phyloP scores from a whole-genome alignment of 1,140 invertebrate genomes.

The Rhysida immarginata region DNA sequence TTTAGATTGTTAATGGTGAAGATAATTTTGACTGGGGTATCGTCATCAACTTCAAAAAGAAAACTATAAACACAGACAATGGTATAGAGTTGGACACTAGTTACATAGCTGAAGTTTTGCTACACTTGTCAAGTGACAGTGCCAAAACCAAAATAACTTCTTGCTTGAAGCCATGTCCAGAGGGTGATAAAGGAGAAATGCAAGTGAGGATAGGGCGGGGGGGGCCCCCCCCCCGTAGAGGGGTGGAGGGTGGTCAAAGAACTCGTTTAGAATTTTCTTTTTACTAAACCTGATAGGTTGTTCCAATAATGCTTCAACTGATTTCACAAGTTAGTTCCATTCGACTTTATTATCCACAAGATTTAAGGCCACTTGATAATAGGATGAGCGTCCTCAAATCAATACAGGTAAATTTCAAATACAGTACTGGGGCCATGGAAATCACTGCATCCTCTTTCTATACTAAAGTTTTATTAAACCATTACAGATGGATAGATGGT shows the following conservation, averaged over 20 bases:
- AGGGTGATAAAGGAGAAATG: constrained; percentile 55
- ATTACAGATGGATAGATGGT: too few species aligned
- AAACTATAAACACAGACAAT: constrained; percentile 37
- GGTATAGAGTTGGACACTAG: constrained; percentile 24
- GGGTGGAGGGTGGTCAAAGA: too few species aligned
- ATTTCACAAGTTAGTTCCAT: constrained; percentile 80
- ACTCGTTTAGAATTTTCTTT: too few species aligned
- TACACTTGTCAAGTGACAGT: constrained; percentile 52
- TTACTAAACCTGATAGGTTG: too few species aligned
- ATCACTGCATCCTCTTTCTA: too few species aligned
- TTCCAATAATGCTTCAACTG: constrained; percentile 64
- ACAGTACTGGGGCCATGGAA: too few species aligned
- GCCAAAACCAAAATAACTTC: constrained; percentile 29
- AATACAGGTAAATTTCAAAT: constrained; percentile 40
- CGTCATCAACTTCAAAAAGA: constrained; percentile 76
- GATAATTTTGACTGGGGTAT: constrained; percentile 93
- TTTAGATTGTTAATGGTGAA: constrained; percentile 63
- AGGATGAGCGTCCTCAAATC: constrained; percentile 70
- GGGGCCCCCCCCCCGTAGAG: too few species aligned
- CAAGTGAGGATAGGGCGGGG: constrained; percentile 47
- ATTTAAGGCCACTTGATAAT: constrained; percentile 68
- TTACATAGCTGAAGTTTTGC: constrained; percentile 64
- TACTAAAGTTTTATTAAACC: not conserved
- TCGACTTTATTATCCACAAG: constrained; percentile 75
- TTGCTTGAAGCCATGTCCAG: constrained; percentile 21